Evolutionary conservation across 2,797 vertebrate species (phyloP), one percentile per base, ranked within the genome.

Genomic region (Sphenopsis melanotis): DNA sequence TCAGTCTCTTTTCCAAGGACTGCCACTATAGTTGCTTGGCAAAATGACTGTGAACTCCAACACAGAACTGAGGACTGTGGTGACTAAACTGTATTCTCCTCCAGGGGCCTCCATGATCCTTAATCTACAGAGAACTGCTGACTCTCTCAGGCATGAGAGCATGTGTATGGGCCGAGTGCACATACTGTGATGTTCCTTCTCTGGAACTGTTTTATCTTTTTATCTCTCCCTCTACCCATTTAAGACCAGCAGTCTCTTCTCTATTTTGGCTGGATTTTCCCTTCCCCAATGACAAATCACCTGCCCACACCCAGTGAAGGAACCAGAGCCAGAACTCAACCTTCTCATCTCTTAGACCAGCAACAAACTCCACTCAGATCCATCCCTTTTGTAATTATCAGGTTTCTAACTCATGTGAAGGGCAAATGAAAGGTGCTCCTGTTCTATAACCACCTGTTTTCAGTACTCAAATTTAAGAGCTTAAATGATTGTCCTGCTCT

Each of bases 341-440:
- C 44, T 87, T 93, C 75, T 93, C 86, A 88, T 86, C 79, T 93
- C 68, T 89, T 70, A 96, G 94, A 97, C 97, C 97, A 97, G 97
- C 96, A 96, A 94, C 55, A 72, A 93, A 86, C 52, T 94, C 81
- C 69, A 81, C 63, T 89, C 53, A 80, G 87, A 68, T 90, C 85
- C 61, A 83, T 60, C 56, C 76, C 57, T 95, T 96, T 96, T 96
- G 74, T 95, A 96, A 96, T 79, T 87, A 95, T 49, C 83, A 87
- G 87, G 74, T 96, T 97, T 97, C 82, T 96, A 96, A 95, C 49
- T 88, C 76, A 79, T 17, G 60, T 88, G 96, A 97, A 94, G 82
- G 94, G 94, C 65, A 94, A 90, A 86, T 83, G 94, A 96, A 94
- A 96, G 96, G 96, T 97, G 94, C 96, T 97, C 78, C 86, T 92